phyloP scores from a whole-genome alignment of 2,797 vertebrate genomes.

The Neosilurus hyrtlii region DNA sequence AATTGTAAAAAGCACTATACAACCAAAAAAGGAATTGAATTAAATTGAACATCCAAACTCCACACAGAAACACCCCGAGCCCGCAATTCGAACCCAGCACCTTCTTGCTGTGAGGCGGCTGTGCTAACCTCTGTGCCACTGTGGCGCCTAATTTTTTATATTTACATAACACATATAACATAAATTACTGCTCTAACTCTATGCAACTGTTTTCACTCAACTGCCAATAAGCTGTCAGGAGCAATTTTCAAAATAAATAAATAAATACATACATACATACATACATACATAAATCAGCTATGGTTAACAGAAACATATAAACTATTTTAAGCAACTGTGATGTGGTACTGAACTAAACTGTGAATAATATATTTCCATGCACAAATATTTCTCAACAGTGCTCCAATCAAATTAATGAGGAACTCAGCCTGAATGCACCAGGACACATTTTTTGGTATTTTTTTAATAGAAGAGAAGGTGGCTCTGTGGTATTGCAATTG shows the following conservation, averaged over 20 bases:
- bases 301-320: background rate
- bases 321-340: background rate
- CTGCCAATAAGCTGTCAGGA: background rate
- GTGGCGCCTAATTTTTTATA: too few species aligned
- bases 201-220: background rate
- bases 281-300: too few species aligned
- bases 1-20: too few species aligned
- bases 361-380: background rate
- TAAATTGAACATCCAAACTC: too few species aligned
- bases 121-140: too few species aligned
- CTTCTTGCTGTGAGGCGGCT: too few species aligned
- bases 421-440: background rate
- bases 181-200: background rate
- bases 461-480: background rate
- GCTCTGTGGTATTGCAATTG: slow-evolving; percentile 13
- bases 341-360: background rate
- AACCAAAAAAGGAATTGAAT: too few species aligned
- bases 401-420: background rate
- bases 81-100: too few species aligned
- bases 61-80: too few species aligned
- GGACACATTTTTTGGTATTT: background rate
- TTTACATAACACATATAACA: too few species aligned
- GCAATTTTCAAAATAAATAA: background rate
- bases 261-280: too few species aligned
- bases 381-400: slow-evolving; percentile 5